Evolutionary conservation across 37 sponge, comb jelly and placozoan species (phyloP).

Genomic region (Aphrocallistes beatrix): DNA sequence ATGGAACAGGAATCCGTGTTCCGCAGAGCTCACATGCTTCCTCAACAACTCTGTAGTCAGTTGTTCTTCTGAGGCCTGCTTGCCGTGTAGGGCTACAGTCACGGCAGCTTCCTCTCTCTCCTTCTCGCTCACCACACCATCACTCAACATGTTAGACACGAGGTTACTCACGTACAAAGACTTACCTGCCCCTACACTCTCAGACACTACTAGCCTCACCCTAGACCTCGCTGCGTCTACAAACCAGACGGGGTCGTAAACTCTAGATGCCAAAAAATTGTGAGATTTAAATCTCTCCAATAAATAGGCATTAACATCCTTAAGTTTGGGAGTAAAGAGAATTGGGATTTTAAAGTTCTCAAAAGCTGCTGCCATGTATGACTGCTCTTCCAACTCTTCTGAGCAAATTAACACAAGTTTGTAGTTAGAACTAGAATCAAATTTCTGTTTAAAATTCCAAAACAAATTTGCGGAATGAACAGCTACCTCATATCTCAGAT

Average conservation of each 20-base stretch:
- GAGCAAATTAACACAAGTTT: not conserved
- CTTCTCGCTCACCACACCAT: not conserved
- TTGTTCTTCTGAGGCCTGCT: not conserved
- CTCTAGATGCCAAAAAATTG: too few species aligned
- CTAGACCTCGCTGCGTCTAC: not conserved
- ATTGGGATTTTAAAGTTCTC: not conserved
- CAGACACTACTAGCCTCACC: not conserved
- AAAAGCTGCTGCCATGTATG: not conserved
- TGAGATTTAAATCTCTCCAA: too few species aligned
- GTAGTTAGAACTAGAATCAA: not conserved
- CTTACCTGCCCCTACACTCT: conserved; percentile 14
- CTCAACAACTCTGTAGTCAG: not conserved
- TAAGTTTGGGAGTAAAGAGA: too few species aligned
- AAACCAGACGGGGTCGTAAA: not conserved
- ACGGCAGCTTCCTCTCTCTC: not conserved
- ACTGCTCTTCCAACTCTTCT: not conserved
- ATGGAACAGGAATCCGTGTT: not conserved
- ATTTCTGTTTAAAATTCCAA: not conserved
- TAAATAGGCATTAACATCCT: too few species aligned
- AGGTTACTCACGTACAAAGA: not conserved
- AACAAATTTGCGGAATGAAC: not conserved
- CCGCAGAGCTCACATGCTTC: not conserved
- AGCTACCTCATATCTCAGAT: not conserved
- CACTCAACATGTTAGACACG: not conserved
- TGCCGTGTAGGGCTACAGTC: conserved; percentile 12